Base-by-base conservation (phyloP, 2,888 invertebrate species). In the Trichopoda pennipes region DNA sequence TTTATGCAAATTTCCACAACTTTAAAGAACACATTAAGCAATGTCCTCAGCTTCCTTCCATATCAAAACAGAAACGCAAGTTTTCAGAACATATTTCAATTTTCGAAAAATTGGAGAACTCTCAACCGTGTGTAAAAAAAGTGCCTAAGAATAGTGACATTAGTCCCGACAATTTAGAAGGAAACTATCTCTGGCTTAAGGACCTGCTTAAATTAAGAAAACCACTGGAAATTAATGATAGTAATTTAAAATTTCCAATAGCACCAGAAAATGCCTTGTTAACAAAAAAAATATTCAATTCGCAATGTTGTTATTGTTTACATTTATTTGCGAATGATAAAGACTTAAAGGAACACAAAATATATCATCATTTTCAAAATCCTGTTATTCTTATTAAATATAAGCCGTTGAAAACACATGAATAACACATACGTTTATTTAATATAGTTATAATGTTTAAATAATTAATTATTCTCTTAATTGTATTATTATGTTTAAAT, bases 301-400 rank as follows among this genome's bases (percentile, higher is more conserved):
- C 69, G 17, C 85, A 84, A 55, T 85, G 86, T 70, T 66, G 68
- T 63, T 86, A 85, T 74, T 86, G 86, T 61, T 78, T 83, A 58
- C 85, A 81, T 74, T 73, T 85, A 23, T 85, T 85, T 66, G 44
- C 53, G n/a, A 68, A 75, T 44, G 16, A 68, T n/a, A 21, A 44
- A 16, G 72, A 70, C 16, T 56, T 86, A 28, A 35, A 66, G 9
- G 53, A 78, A 28, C 86, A 86, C 61, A 68, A 51, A 61, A 72
- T 72, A 44, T 12, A 47, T 35, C 35, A 76, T 44, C 75, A 72
- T 75, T 49, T 61, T 51, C 38, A 68, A 42, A 68, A 55, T n/a
- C 16, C 53, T n/a, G 21, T 55, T 28, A 69, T 80, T 38, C 47
- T 80, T 19, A 44, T 80, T 47, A 74, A 68, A 74, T 80, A 80